phyloP scores from a whole-genome alignment of 1,140 invertebrate genomes.

The Pentalonia nigronervosa region DNA sequence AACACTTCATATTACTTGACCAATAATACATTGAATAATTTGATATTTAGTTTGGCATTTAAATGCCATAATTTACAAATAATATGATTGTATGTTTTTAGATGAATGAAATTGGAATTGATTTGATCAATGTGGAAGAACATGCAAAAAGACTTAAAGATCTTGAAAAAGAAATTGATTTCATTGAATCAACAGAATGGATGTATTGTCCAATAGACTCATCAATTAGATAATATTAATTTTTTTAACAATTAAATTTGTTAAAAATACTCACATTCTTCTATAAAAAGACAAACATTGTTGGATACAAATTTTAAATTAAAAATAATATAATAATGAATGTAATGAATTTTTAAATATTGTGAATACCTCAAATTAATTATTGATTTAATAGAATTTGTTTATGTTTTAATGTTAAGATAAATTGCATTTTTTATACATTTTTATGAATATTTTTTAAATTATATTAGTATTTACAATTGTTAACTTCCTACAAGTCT shows the following conservation, averaged over 20 bases:
- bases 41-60: neutral
- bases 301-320: neutral
- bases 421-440: neutral
- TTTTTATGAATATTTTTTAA: conserved; percentile 21
- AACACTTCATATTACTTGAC: neutral
- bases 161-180: conserved; percentile 30
- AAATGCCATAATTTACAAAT: neutral
- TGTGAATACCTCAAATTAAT: neutral
- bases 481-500: neutral
- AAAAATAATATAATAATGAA: neutral
- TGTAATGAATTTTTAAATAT: conserved; percentile 3
- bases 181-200: conserved; percentile 51
- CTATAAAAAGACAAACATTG: neutral
- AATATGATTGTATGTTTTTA: neutral
- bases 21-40: neutral
- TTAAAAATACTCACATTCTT: neutral
- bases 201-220: conserved; percentile 40
- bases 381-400: conserved; percentile 13
- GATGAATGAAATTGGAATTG: conserved; percentile 7
- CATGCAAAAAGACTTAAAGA: conserved; percentile 37
- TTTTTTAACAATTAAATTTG: neutral
- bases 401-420: conserved; percentile 1
- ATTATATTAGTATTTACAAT: neutral
- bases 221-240: conserved; percentile 19
- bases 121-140: conserved; percentile 44